Base-by-base conservation (phyloP, 2,888 invertebrate species). In the Diarsia mendica region DNA sequence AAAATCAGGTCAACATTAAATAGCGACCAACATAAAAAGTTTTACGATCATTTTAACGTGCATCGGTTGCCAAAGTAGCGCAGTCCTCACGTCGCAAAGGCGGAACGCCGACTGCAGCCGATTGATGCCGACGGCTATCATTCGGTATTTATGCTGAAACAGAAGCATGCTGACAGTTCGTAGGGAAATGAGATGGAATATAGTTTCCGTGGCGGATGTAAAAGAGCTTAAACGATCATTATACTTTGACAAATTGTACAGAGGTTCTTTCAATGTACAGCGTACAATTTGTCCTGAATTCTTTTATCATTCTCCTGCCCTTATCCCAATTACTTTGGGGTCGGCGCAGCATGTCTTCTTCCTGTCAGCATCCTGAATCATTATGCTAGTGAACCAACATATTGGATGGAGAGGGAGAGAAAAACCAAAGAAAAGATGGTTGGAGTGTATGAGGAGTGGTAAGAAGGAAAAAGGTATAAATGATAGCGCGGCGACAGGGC, bases 21-120 rank as follows among this genome's bases (percentile, higher is more conserved):
- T 53, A 66, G 28, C 28, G 51, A 46, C 33, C 20, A 61, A 63
- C 10, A 49, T 49, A n/a, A 18, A 78, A 72, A 79, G 80, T 80
- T 79, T 79, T 72, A 79, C 80, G 80, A 83, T 71, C 10, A 51
- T 55, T 71, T 71, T 61, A 51, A 69, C 63, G 55, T 63, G 44
- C 11, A 63, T 69, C 10, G 28, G 46, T 49, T 67, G 67, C n/a
- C 11, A 70, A 55, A 73, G 68, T 28, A 64, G 20, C 46, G 33
- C 23, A n/a, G 68, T 67, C 67, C 66, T 72, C 49, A 23, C 72
- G 39, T 55, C 28, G 39, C 53, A 53, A 55, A 55, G 53, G 72
- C 75, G 58, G 1, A 23, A 33, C 55, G 68, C 68, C 60, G 75
- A 84, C 82, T 82, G 81, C 75, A 72, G 61, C 63, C 48, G 44